These are phyloP conservation scores for Oryzias javanicus DNA, from an alignment of 2,113 vertebrate genomes.

Conservation along the genomic window DNA sequence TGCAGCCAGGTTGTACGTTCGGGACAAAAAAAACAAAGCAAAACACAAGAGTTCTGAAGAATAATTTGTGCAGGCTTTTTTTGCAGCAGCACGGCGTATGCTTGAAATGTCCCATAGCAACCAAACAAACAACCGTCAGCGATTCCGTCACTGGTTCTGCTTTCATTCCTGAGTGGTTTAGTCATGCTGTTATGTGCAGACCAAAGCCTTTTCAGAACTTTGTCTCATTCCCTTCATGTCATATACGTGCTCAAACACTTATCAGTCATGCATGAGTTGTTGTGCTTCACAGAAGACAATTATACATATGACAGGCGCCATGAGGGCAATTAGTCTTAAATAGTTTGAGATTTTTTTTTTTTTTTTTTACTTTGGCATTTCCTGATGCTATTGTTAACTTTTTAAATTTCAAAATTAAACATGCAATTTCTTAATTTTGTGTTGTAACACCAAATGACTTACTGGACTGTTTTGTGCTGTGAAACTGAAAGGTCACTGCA, in stretches of 20 bases:
- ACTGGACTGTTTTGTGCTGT: slow-evolving; percentile 35
- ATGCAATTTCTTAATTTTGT: slow-evolving; percentile 19
- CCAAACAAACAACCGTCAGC: slow-evolving; percentile 68
- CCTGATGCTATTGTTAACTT: background rate
- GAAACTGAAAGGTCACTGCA: slow-evolving; percentile 38
- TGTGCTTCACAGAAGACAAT: slow-evolving; percentile 35
- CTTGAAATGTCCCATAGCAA: slow-evolving; percentile 63
- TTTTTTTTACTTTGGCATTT: background rate
- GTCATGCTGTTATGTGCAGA: slow-evolving; percentile 55
- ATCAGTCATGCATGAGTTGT: slow-evolving; percentile 9
- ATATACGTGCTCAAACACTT: slow-evolving; percentile 51
- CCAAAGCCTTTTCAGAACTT: slow-evolving; percentile 58
- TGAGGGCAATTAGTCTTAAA: too few species aligned
- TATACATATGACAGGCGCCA: background rate
- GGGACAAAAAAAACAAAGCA: slow-evolving; percentile 20
- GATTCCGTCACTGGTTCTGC: slow-evolving; percentile 69
- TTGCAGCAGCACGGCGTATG: slow-evolving; percentile 33
- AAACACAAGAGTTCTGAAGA: slow-evolving; percentile 12
- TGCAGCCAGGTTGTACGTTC: slow-evolving; percentile 27
- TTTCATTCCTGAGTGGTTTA: slow-evolving; percentile 73
- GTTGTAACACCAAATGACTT: slow-evolving; percentile 29
- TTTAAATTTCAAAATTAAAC: background rate
- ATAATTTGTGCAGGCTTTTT: slow-evolving; percentile 24
- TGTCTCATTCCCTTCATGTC: slow-evolving; percentile 43
- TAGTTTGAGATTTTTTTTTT: too few species aligned